Base-by-base conservation (phyloP, 2,888 invertebrate species). In the Acrobasis consociella region DNA sequence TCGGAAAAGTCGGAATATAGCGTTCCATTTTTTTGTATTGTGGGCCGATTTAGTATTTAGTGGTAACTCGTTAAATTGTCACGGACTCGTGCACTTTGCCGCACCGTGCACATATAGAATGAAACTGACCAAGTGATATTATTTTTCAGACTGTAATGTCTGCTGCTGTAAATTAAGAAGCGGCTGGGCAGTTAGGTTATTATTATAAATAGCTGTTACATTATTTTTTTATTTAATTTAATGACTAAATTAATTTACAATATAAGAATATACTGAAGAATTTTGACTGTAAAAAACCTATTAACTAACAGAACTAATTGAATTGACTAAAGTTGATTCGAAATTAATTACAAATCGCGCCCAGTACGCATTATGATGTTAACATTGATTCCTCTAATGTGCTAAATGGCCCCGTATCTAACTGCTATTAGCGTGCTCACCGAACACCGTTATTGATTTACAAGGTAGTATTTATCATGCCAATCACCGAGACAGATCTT, bases 1-100 rank as follows among this genome's bases (percentile, higher is more conserved):
- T 49, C 11, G 38, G 15, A 39, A 51, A 16, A 10, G 16, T 38
- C 37, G 50, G 50, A 49, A 46, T 62, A 58, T 16, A 31, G 22
- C 22, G 51, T 62, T 51, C 55, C 16, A 62, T 49, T 49, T 58
- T 51, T 53, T 58, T 38, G 46, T 31, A 60, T 42, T 61, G 42
- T 56, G 52, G 58, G 52, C 63, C 67, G 69, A 69, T 72, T 73
- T 72, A 66, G 72, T 68, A 69, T 72, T 70, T 72, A 72, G 69
- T 71, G 72, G 65, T 75, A 74, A 77, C 79, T 83, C 76, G 76
- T 86, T 82, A 81, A 81, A 81, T 80, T 77, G 80, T 84, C 75
- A 86, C 78, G 83, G 79, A 74, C 75, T 75, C 75, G 65, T 83
- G 82, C 80, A 69, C 73, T 73, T 78, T 74, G 69, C 74, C 76